These are phyloP conservation scores for Platichthys flesus DNA, from an alignment of 2,113 vertebrate species.

Conservation along the genomic window DNA sequence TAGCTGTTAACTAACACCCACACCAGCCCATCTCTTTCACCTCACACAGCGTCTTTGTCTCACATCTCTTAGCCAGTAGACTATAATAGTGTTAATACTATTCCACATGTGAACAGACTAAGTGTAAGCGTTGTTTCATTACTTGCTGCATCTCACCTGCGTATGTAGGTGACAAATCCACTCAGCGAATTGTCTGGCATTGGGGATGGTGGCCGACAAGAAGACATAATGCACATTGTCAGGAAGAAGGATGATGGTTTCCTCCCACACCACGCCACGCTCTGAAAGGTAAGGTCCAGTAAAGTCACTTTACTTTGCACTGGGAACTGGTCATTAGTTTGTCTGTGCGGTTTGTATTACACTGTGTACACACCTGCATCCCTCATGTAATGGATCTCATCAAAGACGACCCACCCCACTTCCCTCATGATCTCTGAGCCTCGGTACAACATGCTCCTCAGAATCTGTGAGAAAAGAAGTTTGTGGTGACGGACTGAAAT, in stretches of 20 bases:
- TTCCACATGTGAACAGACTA: too few species aligned
- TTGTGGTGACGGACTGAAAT: not conserved
- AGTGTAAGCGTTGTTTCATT: too few species aligned
- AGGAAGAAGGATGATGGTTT: constrained; percentile 98
- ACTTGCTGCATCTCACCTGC: constrained; percentile 82
- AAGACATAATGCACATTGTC: constrained; percentile 99
- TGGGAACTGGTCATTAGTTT: not conserved
- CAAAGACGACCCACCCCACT: constrained; percentile 98
- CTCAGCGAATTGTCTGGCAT: constrained; percentile 97
- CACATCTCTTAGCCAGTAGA: too few species aligned
- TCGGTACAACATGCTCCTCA: constrained; percentile 98
- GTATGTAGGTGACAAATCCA: constrained; percentile 99
- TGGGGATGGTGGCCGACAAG: constrained; percentile 97
- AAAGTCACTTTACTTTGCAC: not conserved
- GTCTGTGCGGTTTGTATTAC: not conserved
- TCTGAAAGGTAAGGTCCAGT: constrained; percentile 78
- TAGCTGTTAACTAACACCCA: too few species aligned
- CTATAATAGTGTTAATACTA: too few species aligned
- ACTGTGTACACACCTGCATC: constrained; percentile 86
- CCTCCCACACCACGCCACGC: constrained; percentile 98
- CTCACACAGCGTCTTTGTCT: not conserved
- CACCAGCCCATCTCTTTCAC: too few species aligned
- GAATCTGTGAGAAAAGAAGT: constrained; percentile 83
- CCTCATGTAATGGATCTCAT: constrained; percentile 99
- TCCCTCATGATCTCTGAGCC: constrained; percentile 99